Evolutionary conservation across 2,113 vertebrate genomes (phyloP).

Genomic region (Raphicerus campestris): DNA sequence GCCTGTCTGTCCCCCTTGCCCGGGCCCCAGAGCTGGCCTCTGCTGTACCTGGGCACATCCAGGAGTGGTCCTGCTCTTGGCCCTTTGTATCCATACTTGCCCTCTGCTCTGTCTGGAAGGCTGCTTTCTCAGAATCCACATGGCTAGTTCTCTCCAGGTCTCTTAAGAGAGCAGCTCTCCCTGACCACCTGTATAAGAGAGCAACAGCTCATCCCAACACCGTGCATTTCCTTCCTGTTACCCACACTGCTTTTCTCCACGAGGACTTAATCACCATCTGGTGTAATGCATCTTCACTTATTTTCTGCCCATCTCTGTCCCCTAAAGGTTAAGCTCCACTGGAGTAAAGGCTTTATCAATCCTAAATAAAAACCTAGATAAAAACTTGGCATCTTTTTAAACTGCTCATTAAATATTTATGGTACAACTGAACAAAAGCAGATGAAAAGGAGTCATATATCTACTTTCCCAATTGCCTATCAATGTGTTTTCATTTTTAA

Average conservation of each 20-base stretch:
- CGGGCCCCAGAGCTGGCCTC: accelerated
- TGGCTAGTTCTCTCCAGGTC: not conserved
- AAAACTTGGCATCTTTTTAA: not conserved
- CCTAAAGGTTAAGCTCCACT: not conserved
- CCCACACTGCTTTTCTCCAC: not conserved
- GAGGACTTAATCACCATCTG: not conserved
- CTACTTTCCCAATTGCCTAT: not conserved
- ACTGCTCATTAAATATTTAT: not conserved
- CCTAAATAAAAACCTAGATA: not conserved
- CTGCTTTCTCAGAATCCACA: not conserved
- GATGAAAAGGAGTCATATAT: not conserved
- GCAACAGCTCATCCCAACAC: not conserved
- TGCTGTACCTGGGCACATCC: not conserved
- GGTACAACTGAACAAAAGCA: not conserved
- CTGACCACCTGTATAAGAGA: not conserved
- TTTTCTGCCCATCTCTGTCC: not conserved
- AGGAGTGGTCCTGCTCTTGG: not conserved
- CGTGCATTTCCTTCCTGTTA: not conserved
- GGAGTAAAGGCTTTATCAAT: not conserved
- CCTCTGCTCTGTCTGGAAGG: not conserved
- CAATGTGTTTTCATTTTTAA: not conserved
- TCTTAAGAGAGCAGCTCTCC: not conserved
- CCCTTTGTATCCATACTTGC: not conserved
- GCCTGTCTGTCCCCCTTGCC: accelerated
- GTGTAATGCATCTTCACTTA: not conserved